Base-by-base conservation (phyloP, 2,888 invertebrate genomes). In the Leptura quadrifasciata region DNA sequence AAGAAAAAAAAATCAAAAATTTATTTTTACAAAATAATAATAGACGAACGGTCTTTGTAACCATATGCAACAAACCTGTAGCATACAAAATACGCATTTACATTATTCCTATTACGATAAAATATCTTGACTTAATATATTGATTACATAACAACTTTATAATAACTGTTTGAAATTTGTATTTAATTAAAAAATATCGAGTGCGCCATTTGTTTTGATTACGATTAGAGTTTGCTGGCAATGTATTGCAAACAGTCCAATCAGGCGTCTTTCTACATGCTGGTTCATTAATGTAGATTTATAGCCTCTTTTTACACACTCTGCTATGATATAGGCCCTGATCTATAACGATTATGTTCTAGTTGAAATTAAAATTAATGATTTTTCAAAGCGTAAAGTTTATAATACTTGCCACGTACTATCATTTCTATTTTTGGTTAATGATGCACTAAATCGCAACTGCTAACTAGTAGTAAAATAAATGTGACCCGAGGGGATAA, bases 401-500 rank as follows among this genome's bases (percentile, higher is more conserved):
- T 21, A 21, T 57, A 57, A 57, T 5, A 21, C 21, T 57, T 21
- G 20, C 18, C 18, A 55, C 18, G 55, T 57, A 57, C 57, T 63
- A 47, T 47, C 15, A 47, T 47, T 47, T 47, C 47, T 47, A 47
- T 47, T 39, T 63, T 63, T 63, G 39, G 63, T 39, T 63, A 63
- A 63, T 63, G 39, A 63, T n/a, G n/a, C 27, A 61, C n/a, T 35
- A 20, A 35, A 39, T 35, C 35, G 6, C n/a, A 63, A 39, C 63
- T 63, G 35, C 63, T 35, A 63, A 27, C 63, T 35, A 39, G 63
- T 39, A 63, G 17, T 63, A 63, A n/a, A n/a, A 63, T 63, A 15
- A 9, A 39, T 63, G 63, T 18, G 39, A 18, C 63, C 63, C 35
- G 39, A 35, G 63, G 63, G 39, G 39, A 63, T 17, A 39, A 31